Evolutionary conservation across 2,113 vertebrate genomes (phyloP), one percentile per base, ranked within the genome.

Genomic region (Scomber scombrus): DNA sequence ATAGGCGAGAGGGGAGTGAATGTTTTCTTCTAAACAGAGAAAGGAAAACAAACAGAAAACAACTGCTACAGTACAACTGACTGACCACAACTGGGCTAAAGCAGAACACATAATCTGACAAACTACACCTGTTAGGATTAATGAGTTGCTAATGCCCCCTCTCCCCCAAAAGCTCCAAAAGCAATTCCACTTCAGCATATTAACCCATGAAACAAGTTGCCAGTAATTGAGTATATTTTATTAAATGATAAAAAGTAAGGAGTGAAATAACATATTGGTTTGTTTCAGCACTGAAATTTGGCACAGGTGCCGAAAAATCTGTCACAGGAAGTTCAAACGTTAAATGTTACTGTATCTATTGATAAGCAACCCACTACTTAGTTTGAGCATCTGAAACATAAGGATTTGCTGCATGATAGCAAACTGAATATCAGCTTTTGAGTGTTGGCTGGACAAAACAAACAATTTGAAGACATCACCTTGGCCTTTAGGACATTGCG

Each of bases 31-130:
- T 66, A 56, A 26, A 26, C 23, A 26, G 23, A 0, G 4, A 10
- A 29, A 63, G 60, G 23, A 64, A 85, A 80, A 80, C 56, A 76
- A 88, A 85, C 64, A 23, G 45, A 16, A 71, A 80, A 34, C 52
- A 45, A 29, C 19, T 26, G 62, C 71, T 7, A 15, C 15, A 0
- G 49, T 26, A 55, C 4, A 26, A 61, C 40, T 10, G 71, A 66
- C 19, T 0, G 54, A 47, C 18, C 58, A 11, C 71, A n/a, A 1
- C 58, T 16, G 51, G 15, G 61, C 61, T 29, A 54, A 60, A 40
- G 21, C 58, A 19, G 13, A 45, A 43, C 7, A 16, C 6, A 11
- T 13, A 23, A 70, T 19, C 9, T 4, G 12, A 14, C n/a, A 1
- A 2, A 18, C 68, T 51, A 57, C 54, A 75, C 52, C 78, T 67